A percentile compares a stretch with the other conserved stretches of the same genome.
These are phyloP conservation scores for Tenebrio molitor DNA, from an alignment of 1,140 invertebrate species.

Conservation along the genomic window DNA sequence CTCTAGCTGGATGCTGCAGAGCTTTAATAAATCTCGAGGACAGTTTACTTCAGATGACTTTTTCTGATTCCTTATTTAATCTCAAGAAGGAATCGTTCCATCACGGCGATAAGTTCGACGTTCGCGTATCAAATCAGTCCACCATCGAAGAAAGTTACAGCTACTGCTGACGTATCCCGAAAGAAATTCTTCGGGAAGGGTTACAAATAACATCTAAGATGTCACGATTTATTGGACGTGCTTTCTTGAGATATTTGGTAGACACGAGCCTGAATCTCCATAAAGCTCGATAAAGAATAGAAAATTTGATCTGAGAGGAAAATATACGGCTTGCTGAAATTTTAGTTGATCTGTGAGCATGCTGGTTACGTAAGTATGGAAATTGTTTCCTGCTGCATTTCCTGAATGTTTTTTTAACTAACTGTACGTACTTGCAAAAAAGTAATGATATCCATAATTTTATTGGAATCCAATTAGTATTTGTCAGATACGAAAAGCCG, in stretches of 20 bases:
- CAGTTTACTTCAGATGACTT: not conserved
- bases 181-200: not conserved
- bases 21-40: not conserved
- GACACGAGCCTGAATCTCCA: not conserved
- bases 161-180: not conserved
- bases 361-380: too few species aligned
- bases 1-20: not conserved
- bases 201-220: constrained; percentile 1
- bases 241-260: not conserved
- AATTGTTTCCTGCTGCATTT: too few species aligned
- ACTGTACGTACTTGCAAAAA: too few species aligned
- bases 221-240: not conserved
- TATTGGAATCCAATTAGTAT: too few species aligned
- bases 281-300: not conserved
- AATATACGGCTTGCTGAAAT: too few species aligned
- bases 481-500: too few species aligned
- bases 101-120: not conserved
- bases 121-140: not conserved
- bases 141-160: not conserved
- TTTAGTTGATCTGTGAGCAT: too few species aligned
- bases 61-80: not conserved
- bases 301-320: not conserved
- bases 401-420: too few species aligned
- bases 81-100: not conserved
- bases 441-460: too few species aligned